Evolutionary conservation across 2,113 vertebrate species (phyloP).

Genomic region (Cinclus mexicanus): DNA sequence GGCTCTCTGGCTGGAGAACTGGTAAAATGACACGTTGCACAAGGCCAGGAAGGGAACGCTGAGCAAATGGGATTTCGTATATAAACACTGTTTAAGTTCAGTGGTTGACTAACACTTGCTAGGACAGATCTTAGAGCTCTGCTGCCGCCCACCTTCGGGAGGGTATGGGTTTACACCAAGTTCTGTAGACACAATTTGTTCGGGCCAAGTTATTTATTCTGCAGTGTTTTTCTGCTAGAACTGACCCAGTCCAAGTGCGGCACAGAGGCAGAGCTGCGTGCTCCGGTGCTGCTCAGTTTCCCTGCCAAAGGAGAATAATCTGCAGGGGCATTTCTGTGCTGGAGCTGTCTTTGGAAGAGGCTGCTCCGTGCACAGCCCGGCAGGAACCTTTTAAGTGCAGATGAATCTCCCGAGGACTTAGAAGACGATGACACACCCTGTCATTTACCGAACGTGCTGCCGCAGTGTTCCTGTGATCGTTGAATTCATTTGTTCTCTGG

Average conservation of each 20-base stretch:
- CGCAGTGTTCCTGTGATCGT: background rate
- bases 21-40: background rate
- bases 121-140: background rate
- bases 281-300: background rate
- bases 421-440: background rate
- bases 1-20: background rate
- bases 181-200: background rate
- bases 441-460: fast-evolving
- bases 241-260: background rate
- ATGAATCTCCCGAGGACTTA: background rate
- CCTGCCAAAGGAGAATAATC: background rate
- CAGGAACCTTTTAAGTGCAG: background rate
- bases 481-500: background rate
- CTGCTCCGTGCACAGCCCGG: background rate
- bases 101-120: background rate
- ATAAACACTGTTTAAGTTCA: background rate
- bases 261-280: background rate
- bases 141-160: background rate
- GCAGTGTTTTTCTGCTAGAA: background rate
- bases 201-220: background rate
- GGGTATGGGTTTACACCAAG: background rate
- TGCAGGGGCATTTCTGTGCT: background rate
- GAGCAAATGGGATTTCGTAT: background rate
- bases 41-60: background rate
- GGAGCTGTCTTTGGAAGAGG: background rate